Evolutionary conservation across 2,888 invertebrate species (phyloP).

Genomic region (Lobophora halterata): DNA sequence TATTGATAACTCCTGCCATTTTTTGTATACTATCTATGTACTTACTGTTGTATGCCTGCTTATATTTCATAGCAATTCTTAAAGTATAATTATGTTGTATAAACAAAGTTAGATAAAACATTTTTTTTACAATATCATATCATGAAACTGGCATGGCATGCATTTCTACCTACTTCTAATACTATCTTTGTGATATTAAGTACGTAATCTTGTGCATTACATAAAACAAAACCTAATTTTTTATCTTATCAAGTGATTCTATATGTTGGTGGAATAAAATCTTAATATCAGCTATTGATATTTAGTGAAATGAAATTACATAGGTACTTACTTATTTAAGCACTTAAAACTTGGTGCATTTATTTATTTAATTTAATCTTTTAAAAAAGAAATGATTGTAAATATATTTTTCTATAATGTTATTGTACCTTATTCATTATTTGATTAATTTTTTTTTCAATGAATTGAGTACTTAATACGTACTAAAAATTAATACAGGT

Average conservation of each 20-base stretch:
- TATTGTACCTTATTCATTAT: constrained; percentile 26
- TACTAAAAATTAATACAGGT: constrained; percentile 23
- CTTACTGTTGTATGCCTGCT: no score
- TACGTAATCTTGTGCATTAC: constrained; percentile 25
- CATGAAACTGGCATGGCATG: constrained; percentile 20
- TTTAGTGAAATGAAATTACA: constrained; percentile 11
- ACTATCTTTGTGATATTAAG: constrained; percentile 30
- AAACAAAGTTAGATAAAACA: no score
- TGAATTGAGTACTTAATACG: constrained; percentile 22
- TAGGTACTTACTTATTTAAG: no score
- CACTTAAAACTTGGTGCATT: constrained; percentile 27
- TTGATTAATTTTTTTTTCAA: constrained; percentile 24
- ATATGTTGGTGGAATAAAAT: constrained; percentile 13
- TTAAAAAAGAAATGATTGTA: constrained; percentile 22
- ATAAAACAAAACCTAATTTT: constrained; percentile 8
- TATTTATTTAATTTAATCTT: constrained; percentile 30
- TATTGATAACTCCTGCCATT: no score
- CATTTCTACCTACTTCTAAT: constrained; percentile 21
- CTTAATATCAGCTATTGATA: constrained; percentile 20
- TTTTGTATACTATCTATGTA: no score
- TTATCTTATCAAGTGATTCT: neutral
- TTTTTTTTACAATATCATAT: constrained; percentile 6
- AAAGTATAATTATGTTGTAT: no score
- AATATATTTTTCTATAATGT: constrained; percentile 32
- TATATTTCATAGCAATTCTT: neutral